Conservation (phyloP, 2,113 vertebrate genomes). For the Chitala chitala region DNA sequence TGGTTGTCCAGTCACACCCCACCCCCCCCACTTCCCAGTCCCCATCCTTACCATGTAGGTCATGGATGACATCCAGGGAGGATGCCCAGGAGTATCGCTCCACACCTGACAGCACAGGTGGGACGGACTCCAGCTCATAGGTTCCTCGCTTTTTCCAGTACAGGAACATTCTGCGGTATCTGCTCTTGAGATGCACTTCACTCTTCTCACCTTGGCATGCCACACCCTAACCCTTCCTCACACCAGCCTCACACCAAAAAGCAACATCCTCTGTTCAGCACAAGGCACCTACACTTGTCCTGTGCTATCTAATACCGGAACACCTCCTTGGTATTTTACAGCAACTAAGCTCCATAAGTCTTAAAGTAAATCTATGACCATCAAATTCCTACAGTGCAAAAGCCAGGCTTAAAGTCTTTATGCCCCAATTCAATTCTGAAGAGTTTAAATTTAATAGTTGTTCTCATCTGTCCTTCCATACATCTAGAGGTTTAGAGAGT, state of each 20-base stretch:
- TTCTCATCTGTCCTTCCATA: not conserved
- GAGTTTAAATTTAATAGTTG: not conserved
- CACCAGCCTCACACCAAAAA: not conserved
- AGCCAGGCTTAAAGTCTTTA: not conserved
- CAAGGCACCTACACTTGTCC: not conserved
- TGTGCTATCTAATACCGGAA: not conserved
- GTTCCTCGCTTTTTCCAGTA: constrained; percentile 85
- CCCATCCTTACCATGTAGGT: constrained; percentile 71
- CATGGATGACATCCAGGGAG: constrained; percentile 71
- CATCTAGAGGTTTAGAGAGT: not conserved
- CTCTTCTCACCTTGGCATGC: not conserved
- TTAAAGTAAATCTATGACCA: not conserved
- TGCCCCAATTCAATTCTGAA: not conserved
- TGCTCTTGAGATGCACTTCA: not conserved
- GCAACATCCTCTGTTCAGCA: constrained; percentile 4
- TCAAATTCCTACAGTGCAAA: constrained; percentile 16
- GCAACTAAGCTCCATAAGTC: not conserved
- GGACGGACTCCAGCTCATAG: constrained; percentile 80
- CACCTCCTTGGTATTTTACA: not conserved
- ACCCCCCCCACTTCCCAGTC: constrained; percentile 17
- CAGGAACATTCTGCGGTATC: constrained; percentile 70
- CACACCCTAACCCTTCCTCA: not conserved
- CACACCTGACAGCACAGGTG: constrained; percentile 51
- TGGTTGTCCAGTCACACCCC: not conserved
- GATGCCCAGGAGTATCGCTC: constrained; percentile 87